Conservation (phyloP, 2,797 vertebrate genomes). For the Enteromius trimaculatus region DNA sequence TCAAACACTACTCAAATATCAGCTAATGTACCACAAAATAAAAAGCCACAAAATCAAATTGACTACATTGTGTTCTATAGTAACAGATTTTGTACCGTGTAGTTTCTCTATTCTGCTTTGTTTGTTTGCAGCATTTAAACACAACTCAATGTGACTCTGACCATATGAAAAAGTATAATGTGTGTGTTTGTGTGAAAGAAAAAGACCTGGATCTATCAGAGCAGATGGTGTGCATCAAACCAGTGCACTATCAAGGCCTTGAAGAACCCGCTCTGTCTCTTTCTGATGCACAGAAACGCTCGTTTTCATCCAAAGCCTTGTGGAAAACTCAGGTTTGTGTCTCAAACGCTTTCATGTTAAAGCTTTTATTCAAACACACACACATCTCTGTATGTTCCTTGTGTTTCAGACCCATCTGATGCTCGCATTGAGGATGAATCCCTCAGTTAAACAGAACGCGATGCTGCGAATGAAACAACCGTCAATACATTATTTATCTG, state of each 20-base stretch:
- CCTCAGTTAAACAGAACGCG: background rate
- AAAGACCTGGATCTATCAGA: slow-evolving; percentile 4
- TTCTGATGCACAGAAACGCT: slow-evolving; percentile 65
- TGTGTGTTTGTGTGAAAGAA: background rate
- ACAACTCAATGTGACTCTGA: background rate
- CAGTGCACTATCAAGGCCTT: slow-evolving; percentile 13
- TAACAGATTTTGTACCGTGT: background rate
- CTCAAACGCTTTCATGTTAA: background rate
- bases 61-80: background rate
- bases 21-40: too few species aligned
- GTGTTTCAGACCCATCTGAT: background rate
- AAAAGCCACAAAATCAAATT: too few species aligned
- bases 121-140: background rate
- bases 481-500: slow-evolving; percentile 58
- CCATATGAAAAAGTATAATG: background rate
- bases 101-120: background rate
- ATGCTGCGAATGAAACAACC: slow-evolving; percentile 10
- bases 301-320: slow-evolving; percentile 74
- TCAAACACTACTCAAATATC: background rate
- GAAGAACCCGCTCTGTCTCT: background rate
- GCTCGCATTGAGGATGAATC: background rate
- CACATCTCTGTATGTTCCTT: background rate
- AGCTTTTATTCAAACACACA: slow-evolving; percentile 14
- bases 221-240: slow-evolving; percentile 76
- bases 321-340: slow-evolving; percentile 14